phyloP scores from a whole-genome alignment of 2,888 invertebrate species.

The Zygogramma bicolorata region DNA sequence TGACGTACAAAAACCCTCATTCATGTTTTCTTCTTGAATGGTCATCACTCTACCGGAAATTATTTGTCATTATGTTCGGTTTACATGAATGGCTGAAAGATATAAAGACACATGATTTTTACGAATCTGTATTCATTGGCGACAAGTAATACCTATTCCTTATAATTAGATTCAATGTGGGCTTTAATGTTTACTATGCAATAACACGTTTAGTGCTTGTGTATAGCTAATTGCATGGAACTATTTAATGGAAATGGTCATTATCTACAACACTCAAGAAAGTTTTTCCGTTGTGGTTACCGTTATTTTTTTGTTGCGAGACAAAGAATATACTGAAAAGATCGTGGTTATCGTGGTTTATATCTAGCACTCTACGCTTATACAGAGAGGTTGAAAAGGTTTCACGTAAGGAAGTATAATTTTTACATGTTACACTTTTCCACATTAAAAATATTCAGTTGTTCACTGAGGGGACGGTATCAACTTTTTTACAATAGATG shows the following conservation, averaged over 20 bases:
- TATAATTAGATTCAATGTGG: background rate
- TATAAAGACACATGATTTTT: background rate
- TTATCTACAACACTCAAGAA: background rate
- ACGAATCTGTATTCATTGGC: background rate
- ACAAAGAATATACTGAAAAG: too few relatives aligned
- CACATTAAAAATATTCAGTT: too few relatives aligned
- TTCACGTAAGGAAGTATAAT: too few relatives aligned
- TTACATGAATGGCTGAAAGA: background rate
- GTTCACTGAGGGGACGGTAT: too few relatives aligned
- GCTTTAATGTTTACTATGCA: background rate
- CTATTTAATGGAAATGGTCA: background rate
- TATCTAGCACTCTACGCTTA: too few relatives aligned
- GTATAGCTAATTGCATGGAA: background rate
- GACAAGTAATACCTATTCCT: background rate
- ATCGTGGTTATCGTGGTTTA: too few relatives aligned
- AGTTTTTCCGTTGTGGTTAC: background rate
- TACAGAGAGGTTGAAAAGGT: too few relatives aligned
- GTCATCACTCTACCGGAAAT: background rate
- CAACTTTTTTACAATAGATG: too few relatives aligned
- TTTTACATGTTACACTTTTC: too few relatives aligned
- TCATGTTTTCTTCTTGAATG: background rate
- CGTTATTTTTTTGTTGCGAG: background rate
- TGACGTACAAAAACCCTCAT: too few relatives aligned
- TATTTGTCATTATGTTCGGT: background rate
- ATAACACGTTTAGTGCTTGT: background rate